These are phyloP conservation scores for Cheilosia vulpina DNA, from an alignment of 2,888 invertebrate genomes.

Conservation along the genomic window DNA sequence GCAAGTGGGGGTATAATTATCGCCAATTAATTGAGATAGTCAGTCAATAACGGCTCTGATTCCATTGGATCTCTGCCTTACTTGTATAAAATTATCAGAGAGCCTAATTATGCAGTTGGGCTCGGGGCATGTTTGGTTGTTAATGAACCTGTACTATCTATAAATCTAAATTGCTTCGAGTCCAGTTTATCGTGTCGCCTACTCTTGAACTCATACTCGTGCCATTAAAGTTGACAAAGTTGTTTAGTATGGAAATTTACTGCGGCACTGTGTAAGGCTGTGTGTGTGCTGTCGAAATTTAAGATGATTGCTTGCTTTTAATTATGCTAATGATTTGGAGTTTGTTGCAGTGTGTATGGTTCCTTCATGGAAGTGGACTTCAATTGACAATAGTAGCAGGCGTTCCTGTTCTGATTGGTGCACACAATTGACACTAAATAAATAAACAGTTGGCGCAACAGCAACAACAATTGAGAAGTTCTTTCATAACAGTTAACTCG, in stretches of 20 bases:
- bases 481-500: no score
- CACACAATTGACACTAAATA: no score
- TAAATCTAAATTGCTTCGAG: constrained; percentile 31
- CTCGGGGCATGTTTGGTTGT: constrained; percentile 6
- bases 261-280: not conserved
- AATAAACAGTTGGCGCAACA: no score
- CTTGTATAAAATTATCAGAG: constrained; percentile 12
- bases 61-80: not conserved
- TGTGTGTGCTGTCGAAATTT: not conserved
- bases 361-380: not conserved
- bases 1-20: not conserved
- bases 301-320: constrained; percentile 32
- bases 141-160: constrained; percentile 34
- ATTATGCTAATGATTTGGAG: constrained; percentile 42
- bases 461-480: no score
- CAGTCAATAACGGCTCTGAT: not conserved
- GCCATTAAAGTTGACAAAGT: constrained; percentile 33
- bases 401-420: no score
- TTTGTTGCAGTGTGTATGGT: constrained; percentile 5
- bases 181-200: constrained; percentile 22
- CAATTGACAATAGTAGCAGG: no score
- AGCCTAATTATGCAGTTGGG: constrained; percentile 13
- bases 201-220: constrained; percentile 16
- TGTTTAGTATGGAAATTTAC: constrained; percentile 19
- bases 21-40: constrained; percentile 9